Evolutionary conservation across 2,797 vertebrate genomes (phyloP).

Genomic region (Psittacula echo): DNA sequence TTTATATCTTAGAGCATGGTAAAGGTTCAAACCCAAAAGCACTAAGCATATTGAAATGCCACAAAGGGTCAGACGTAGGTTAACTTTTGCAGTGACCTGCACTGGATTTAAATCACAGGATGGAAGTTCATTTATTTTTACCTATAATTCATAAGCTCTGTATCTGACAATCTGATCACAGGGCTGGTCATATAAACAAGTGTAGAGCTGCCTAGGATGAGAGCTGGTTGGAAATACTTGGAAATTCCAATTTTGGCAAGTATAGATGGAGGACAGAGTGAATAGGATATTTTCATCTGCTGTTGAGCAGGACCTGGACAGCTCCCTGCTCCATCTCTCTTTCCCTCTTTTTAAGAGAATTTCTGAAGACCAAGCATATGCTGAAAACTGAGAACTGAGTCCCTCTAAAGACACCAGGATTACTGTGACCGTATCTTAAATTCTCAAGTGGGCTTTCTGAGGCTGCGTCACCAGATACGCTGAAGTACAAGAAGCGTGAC

Average conservation of each 20-base stretch:
- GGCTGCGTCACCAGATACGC: too few species aligned
- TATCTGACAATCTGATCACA: background rate
- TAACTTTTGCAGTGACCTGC: background rate
- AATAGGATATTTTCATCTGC: background rate
- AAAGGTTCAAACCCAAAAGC: background rate
- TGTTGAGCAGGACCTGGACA: background rate
- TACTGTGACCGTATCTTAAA: background rate
- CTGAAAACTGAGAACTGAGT: background rate
- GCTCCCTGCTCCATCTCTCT: background rate
- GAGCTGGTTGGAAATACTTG: background rate
- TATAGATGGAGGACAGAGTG: background rate
- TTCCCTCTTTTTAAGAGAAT: background rate
- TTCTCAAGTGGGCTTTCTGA: background rate
- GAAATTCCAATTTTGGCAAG: background rate
- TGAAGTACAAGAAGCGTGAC: accelerated
- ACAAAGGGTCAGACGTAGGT: background rate
- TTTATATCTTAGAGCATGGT: background rate
- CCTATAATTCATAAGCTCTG: background rate
- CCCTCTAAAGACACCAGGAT: background rate
- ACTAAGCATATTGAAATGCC: background rate
- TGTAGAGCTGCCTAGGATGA: background rate
- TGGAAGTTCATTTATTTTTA: background rate
- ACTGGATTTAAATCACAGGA: background rate
- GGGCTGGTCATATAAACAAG: background rate
- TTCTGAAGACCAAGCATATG: accelerated